Evolutionary conservation across 53 echinoderm and acorn worm species (phyloP).

Genomic region (Echinarachnius parma): DNA sequence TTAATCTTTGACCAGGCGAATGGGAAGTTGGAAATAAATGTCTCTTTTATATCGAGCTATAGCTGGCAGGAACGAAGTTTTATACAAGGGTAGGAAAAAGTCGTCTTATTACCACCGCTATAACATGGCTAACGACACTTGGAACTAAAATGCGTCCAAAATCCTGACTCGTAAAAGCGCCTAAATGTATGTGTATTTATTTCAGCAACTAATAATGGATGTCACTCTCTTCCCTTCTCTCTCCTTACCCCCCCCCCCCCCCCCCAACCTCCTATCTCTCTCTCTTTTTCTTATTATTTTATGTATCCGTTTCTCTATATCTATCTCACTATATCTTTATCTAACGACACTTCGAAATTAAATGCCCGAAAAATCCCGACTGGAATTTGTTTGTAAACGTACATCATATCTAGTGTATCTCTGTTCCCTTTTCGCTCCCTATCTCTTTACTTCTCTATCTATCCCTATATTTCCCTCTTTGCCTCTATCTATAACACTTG

Average conservation of each 20-base stretch:
- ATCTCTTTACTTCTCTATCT: background rate
- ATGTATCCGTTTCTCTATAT: background rate
- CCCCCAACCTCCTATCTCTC: background rate
- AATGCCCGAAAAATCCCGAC: no score
- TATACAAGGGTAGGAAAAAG: background rate
- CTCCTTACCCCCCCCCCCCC: background rate
- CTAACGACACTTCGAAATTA: no score
- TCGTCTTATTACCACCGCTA: slow-evolving; percentile 41
- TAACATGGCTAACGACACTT: slow-evolving; percentile 29
- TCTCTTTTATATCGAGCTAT: background rate
- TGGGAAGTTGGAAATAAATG: slow-evolving; percentile 41
- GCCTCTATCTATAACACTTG: background rate
- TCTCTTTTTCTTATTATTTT: background rate
- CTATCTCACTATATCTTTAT: background rate
- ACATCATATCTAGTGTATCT: no score
- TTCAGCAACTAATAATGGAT: slow-evolving; percentile 11
- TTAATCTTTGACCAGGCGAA: slow-evolving; percentile 41
- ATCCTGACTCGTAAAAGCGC: slow-evolving; percentile 12
- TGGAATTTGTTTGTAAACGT: no score
- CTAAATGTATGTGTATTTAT: slow-evolving; percentile 25
- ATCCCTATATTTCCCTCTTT: background rate
- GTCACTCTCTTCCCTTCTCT: background rate
- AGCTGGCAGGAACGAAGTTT: background rate
- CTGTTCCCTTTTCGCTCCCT: background rate
- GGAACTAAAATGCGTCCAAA: slow-evolving; percentile 33